A percentile compares a stretch with the other conserved stretches of the same genome.
These are phyloP conservation scores for Dysmachus trigonus DNA, from an alignment of 2,888 invertebrate genomes.

Conservation along the genomic window DNA sequence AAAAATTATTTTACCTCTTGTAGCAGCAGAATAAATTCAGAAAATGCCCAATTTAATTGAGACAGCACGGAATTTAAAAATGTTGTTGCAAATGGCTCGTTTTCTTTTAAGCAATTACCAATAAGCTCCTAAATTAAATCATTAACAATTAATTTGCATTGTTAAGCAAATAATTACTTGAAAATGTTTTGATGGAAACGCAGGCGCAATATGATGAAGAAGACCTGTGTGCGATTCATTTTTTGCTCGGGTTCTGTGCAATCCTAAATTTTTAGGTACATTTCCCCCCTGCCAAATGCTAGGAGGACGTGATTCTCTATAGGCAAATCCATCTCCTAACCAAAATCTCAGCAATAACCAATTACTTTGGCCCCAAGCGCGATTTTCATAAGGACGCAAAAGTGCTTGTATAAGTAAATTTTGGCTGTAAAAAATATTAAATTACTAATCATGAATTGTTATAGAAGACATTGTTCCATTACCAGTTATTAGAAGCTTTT, in stretches of 20 bases:
- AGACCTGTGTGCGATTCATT: constrained; percentile 64
- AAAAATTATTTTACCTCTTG: constrained; percentile 71
- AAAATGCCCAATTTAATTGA: constrained; percentile 88
- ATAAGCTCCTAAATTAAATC: constrained; percentile 68
- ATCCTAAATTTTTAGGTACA: constrained; percentile 56
- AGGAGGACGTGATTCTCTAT: constrained; percentile 71
- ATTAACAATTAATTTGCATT: neutral
- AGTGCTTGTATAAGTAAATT: constrained; percentile 74
- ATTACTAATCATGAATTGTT: neutral
- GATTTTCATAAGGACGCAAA: constrained; percentile 80
- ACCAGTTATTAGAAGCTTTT: constrained; percentile 66
- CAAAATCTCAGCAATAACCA: constrained; percentile 85
- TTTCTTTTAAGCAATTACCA: constrained; percentile 69
- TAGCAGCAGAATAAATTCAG: constrained; percentile 84
- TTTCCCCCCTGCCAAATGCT: constrained; percentile 67
- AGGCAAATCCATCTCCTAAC: constrained; percentile 83
- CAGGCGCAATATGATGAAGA: constrained; percentile 63
- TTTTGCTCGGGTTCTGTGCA: constrained; percentile 61
- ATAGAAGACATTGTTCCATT: constrained; percentile 60
- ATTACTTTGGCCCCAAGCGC: constrained; percentile 86
- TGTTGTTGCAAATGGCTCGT: constrained; percentile 72
- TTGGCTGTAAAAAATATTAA: constrained; percentile 63
- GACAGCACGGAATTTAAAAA: constrained; percentile 82
- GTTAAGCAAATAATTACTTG: constrained; percentile 51
- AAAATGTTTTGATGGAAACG: constrained; percentile 62